Evolutionary conservation across 2,797 vertebrate species (phyloP).

Genomic region (Silurus lanzhouensis): DNA sequence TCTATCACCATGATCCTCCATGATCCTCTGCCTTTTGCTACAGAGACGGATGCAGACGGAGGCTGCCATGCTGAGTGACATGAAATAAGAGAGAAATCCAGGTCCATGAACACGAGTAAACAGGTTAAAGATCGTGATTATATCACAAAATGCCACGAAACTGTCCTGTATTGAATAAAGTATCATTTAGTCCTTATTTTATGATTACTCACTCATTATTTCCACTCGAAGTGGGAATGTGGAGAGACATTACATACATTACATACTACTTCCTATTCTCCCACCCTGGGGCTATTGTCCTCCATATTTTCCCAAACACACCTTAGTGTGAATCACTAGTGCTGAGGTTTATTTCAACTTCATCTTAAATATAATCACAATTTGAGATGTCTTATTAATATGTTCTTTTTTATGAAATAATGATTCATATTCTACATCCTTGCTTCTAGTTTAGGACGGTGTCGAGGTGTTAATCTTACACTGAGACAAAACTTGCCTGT

Average conservation of each 20-base stretch:
- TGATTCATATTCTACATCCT: background rate
- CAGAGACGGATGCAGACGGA: too few species aligned
- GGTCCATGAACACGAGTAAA: too few species aligned
- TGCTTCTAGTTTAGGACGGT: background rate
- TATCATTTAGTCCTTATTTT: too few species aligned
- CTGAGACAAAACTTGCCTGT: conserved; percentile 29
- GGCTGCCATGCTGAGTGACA: too few species aligned
- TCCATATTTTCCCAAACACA: background rate
- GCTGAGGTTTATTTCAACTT: background rate
- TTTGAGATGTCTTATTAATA: background rate
- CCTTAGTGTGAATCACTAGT: background rate
- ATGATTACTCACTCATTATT: background rate
- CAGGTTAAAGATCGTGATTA: too few species aligned
- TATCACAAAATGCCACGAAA: too few species aligned
- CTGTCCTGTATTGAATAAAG: too few species aligned
- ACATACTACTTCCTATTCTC: background rate
- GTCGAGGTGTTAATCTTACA: background rate
- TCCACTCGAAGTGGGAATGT: background rate
- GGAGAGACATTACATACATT: background rate
- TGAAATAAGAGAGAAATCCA: too few species aligned
- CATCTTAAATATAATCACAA: background rate
- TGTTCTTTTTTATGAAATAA: background rate
- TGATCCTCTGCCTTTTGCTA: too few species aligned
- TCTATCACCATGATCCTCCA: too few species aligned
- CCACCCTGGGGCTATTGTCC: background rate